Evolutionary conservation across 2,888 invertebrate species (phyloP), one percentile per base, ranked within the genome.

Genomic region (Pimpla rufipes): DNA sequence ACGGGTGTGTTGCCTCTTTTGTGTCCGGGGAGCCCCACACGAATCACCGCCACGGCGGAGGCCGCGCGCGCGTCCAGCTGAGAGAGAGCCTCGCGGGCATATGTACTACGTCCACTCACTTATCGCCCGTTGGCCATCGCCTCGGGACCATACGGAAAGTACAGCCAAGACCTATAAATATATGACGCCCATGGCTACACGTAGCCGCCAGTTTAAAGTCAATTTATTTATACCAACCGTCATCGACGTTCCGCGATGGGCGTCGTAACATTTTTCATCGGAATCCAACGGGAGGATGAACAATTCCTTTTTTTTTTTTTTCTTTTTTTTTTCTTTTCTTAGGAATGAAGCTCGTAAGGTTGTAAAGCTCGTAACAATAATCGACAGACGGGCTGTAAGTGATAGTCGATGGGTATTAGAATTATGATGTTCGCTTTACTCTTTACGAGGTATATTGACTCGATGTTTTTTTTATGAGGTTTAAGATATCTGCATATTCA

Each of bases 141-240:
- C 18, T 62, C 40, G 71, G 50, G 37, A 66, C 23, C 37, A 45
- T 1, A 29, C 29, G 29, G 45, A 57, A 47, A 59, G 45, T 6
- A 55, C 23, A n/a, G 29, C 23, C 62, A 45, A 52, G 16, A 70
- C 21, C 78, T 78, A 78, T 78, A 78, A 78, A 78, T 78, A 78
- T 78, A 57, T 55, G 7, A 29, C 29, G 29, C 29, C 29, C 29
- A 5, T 29, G 2, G 16, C 35, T 13, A 35, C 29, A 5, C 13
- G 23, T 40, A 18, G 7, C 21, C 10, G 42, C 23, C 40, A 18
- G 50, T 42, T 70, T 37, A 62, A 70, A 2, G 35, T 52, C 50
- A 50, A 79, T 77, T 77, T 79, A 79, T 79, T 79, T 79, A 79
- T 79, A 71, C 52, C 62, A 62, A 62, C 18, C 45, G 23, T 79